A percentile compares a stretch with the other conserved stretches of the same genome.
phyloP scores from a whole-genome alignment of 2,888 invertebrate genomes.

The Salpingus planirostris region DNA sequence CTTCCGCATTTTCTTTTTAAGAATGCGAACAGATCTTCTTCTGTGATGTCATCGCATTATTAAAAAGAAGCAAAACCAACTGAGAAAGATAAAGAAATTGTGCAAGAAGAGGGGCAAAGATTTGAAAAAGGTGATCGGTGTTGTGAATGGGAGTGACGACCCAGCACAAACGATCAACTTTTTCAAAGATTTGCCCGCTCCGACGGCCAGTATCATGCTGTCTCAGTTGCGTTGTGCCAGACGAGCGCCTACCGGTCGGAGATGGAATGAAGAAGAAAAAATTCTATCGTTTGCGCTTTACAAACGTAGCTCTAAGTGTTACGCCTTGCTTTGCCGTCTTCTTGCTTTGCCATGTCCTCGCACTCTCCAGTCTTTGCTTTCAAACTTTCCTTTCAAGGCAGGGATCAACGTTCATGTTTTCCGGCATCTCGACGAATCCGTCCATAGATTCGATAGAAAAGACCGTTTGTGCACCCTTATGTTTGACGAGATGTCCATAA shows the following conservation, averaged over 20 bases:
- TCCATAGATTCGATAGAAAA: neutral
- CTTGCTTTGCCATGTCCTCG: neutral
- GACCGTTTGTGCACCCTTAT: constrained; percentile 1
- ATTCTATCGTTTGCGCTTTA: neutral
- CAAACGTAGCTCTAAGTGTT: neutral
- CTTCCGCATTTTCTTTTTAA: too few relatives aligned
- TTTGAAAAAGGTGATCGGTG: neutral
- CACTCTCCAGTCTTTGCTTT: neutral
- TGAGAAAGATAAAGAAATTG: neutral
- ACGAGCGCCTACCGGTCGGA: constrained; percentile 1
- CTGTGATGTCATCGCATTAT: too few relatives aligned
- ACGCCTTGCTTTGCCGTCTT: neutral
- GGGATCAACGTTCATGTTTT: constrained; percentile 2
- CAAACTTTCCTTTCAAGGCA: neutral
- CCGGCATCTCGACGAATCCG: constrained; percentile 1
- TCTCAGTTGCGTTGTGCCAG: neutral
- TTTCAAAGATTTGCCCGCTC: neutral
- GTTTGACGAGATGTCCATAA: constrained; percentile 3
- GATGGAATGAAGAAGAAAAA: constrained; percentile 3
- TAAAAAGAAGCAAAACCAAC: neutral
- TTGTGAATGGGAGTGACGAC: too few relatives aligned
- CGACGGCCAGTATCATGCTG: neutral
- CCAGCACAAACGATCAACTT: neutral
- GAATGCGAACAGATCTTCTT: too few relatives aligned
- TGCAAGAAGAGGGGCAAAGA: neutral